Conservation (phyloP, 1,140 invertebrate species). For the Gonatopus flavifemur region DNA sequence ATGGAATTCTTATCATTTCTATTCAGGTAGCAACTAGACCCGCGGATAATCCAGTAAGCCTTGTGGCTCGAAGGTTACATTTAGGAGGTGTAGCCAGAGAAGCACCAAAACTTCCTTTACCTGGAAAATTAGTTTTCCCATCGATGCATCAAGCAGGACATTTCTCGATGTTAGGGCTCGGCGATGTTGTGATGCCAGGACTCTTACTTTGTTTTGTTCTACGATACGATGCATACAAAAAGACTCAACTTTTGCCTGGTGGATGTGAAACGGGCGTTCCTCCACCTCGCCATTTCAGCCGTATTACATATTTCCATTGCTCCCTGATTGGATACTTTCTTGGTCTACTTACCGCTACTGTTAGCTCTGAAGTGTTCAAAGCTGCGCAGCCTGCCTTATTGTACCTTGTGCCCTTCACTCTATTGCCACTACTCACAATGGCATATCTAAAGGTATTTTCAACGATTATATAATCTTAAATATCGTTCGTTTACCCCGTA, state of each 20-base stretch:
- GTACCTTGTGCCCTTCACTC: conserved; percentile 95
- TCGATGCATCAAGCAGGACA: conserved; percentile 93
- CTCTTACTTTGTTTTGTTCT: conserved; percentile 93
- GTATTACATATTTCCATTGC: conserved; percentile 92
- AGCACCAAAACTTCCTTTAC: conserved; percentile 91
- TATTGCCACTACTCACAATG: conserved; percentile 94
- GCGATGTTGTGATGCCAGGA: conserved; percentile 98
- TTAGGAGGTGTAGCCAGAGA: conserved; percentile 83
- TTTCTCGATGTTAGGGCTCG: conserved; percentile 95
- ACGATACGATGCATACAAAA: conserved; percentile 95
- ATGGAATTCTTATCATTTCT: too few relatives aligned
- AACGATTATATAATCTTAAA: conserved; percentile 1
- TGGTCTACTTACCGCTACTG: conserved; percentile 93
- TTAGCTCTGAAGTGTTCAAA: conserved; percentile 96
- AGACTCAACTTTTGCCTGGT: conserved; percentile 72
- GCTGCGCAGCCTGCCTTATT: conserved; percentile 95
- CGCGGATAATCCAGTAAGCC: conserved; percentile 93
- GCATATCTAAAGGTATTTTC: conserved; percentile 89
- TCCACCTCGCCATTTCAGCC: conserved; percentile 69
- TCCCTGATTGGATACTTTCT: conserved; percentile 97
- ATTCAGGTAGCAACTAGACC: conserved; percentile 79
- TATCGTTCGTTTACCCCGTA: too few relatives aligned
- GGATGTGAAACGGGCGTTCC: conserved; percentile 77
- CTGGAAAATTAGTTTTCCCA: conserved; percentile 96
- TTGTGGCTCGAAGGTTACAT: conserved; percentile 89